Evolutionary conservation across 2,888 invertebrate species (phyloP), one percentile per base, ranked within the genome.

Genomic region (Drosophila siamana): DNA sequence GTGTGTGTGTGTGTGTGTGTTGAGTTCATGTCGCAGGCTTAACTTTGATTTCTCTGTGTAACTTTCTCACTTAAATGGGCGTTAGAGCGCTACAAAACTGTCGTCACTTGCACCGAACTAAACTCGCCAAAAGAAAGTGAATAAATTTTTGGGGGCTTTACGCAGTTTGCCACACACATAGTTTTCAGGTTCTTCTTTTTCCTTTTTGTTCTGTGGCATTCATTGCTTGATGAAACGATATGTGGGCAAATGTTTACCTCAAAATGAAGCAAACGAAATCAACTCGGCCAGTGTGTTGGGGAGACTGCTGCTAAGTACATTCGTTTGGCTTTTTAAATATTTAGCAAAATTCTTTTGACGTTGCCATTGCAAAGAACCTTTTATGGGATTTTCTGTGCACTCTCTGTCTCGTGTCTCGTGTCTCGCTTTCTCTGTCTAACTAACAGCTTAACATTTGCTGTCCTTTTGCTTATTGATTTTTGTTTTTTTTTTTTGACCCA

Each of bases 1-100:
- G 36, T 40, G 46, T 46, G 30, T 44, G 16, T 65, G 44, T 30
- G 46, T 36, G 51, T 38, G 19, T 15, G 46, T 76, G 69, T 83
- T 11, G n/a, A 33, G 33, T n/a, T 75, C 66, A 63, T 66, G 62
- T 69, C 48, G 33, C 56, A 16, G 57, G 76, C 76, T 77, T 78
- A 77, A 74, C 74, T 77, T 74, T 77, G 76, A 77, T 78, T 77
- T 77, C 66, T 69, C 43, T 67, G 75, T 69, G 60, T 73, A 81
- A 87, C 85, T 87, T 78, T 81, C 68, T 65, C 79, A 81, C 85
- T 81, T 87, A 76, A 84, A 81, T 60, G 65, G 64, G 78, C 87
- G 82, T 82, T 84, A 72, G 64, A 64, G 64, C 67, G 63, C 55
- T 66, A 76, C 65, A 55, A 55, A 65, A 70, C 62, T 60, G 72